phyloP scores from a whole-genome alignment of 2,797 vertebrate genomes.

The Heterohyrax brucei region DNA sequence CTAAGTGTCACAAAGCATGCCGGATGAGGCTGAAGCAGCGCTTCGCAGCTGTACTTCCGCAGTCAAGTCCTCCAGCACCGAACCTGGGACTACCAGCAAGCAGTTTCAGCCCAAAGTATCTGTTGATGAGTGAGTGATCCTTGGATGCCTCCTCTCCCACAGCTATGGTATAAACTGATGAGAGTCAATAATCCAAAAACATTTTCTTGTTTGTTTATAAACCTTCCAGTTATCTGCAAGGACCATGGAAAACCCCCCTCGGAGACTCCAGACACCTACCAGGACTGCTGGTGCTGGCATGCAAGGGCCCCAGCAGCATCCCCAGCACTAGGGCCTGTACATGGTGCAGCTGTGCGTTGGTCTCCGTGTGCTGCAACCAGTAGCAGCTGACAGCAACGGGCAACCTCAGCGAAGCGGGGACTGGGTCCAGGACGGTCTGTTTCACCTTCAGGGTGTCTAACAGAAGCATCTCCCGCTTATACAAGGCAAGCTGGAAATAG shows the following conservation, averaged over 20 bases:
- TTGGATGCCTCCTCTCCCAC: neutral
- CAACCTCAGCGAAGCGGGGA: constrained; percentile 92
- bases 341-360: constrained; percentile 90
- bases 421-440: constrained; percentile 86
- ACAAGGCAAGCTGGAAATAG: constrained; percentile 90
- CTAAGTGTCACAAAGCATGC: neutral
- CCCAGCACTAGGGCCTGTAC: constrained; percentile 94
- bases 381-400: constrained; percentile 93
- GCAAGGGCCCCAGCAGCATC: constrained; percentile 94
- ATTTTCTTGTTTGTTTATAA: neutral
- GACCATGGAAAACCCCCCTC: neutral
- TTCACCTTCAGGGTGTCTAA: constrained; percentile 93
- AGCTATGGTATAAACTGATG: neutral
- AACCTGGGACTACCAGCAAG: neutral
- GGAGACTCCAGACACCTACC: constrained; percentile 85
- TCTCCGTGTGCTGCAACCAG: constrained; percentile 92
- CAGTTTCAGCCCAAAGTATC: neutral
- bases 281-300: constrained; percentile 76
- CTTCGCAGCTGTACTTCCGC: neutral
- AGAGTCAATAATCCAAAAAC: neutral
- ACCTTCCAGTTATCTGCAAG: neutral
- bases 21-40: neutral
- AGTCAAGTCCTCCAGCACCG: neutral
- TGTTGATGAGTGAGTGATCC: neutral
- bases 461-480: constrained; percentile 90